phyloP scores from a whole-genome alignment of 2,888 invertebrate genomes.

The Rambutsinella grinnellia region DNA sequence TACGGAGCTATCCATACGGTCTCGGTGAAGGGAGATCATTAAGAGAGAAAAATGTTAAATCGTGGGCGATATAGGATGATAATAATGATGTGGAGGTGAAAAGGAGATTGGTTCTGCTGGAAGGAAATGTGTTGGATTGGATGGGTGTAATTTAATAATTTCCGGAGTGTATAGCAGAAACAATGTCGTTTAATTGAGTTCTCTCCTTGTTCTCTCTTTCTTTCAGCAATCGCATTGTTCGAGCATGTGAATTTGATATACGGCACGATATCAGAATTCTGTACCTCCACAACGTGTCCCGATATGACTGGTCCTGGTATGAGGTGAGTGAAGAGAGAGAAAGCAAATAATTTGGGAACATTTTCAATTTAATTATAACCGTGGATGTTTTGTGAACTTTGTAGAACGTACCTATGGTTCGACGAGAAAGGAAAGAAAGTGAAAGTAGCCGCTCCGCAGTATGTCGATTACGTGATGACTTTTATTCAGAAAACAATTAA shows the following conservation, averaged over 20 bases:
- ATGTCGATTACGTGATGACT: slow-evolving; percentile 99
- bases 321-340: slow-evolving; percentile 75
- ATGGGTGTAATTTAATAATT: too few relatives aligned
- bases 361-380: too few relatives aligned
- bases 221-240: slow-evolving; percentile 94
- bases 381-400: slow-evolving; percentile 60
- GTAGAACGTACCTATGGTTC: slow-evolving; percentile 96
- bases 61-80: too few relatives aligned
- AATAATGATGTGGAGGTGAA: too few relatives aligned
- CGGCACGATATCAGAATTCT: slow-evolving; percentile 98
- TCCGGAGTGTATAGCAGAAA: neutral
- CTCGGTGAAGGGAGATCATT: too few relatives aligned
- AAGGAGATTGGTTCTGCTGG: too few relatives aligned
- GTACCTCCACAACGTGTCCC: slow-evolving; percentile 94
- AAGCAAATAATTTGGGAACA: too few relatives aligned
- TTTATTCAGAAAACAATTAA: slow-evolving; percentile 97
- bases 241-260: slow-evolving; percentile 99
- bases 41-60: too few relatives aligned
- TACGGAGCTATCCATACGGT: too few relatives aligned
- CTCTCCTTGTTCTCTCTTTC: slow-evolving; percentile 24
- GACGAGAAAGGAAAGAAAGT: slow-evolving; percentile 99
- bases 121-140: too few relatives aligned
- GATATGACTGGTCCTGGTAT: slow-evolving; percentile 98
- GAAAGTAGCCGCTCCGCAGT: slow-evolving; percentile 96
- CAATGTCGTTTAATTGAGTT: neutral